These are phyloP conservation scores for Aptenodytes forsteri DNA, from an alignment of 2,113 vertebrate species.

Conservation along the genomic window DNA sequence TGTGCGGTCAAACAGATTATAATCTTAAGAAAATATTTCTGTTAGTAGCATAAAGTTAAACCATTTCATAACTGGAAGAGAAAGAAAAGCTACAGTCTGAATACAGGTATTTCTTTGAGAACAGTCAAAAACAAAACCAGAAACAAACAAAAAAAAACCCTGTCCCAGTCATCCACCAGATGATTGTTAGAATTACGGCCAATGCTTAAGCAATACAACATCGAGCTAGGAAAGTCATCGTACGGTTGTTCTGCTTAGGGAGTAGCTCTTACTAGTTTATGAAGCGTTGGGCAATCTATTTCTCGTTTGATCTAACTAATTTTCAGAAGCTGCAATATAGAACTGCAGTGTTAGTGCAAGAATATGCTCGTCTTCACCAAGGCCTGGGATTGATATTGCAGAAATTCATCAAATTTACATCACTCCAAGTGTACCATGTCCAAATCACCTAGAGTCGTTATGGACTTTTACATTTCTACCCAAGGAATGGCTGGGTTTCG, in stretches of 20 bases:
- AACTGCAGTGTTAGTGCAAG: conserved; percentile 22
- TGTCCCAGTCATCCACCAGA: conserved; percentile 2
- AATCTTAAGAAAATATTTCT: conserved; percentile 4
- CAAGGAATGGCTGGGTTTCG: background rate
- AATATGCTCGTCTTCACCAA: conserved; percentile 23
- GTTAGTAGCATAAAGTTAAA: conserved; percentile 10
- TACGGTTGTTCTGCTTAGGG: conserved; percentile 20
- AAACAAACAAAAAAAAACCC: background rate
- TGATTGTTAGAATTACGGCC: conserved; percentile 34
- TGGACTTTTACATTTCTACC: background rate
- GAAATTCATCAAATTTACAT: conserved; percentile 6
- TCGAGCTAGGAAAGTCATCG: background rate
- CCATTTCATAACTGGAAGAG: conserved; percentile 3
- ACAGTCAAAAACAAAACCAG: background rate
- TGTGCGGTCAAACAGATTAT: conserved; percentile 29
- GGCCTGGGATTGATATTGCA: conserved; percentile 1
- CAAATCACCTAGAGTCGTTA: background rate
- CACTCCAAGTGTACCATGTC: background rate
- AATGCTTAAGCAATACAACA: conserved; percentile 38
- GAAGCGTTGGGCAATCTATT: background rate
- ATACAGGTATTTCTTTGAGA: conserved; percentile 21
- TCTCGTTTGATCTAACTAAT: background rate
- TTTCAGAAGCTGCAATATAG: conserved; percentile 48
- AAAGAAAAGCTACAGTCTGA: conserved; percentile 10
- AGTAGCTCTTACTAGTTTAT: conserved; percentile 31